Conservation (phyloP, 1,140 invertebrate species). For the Scaptodrosophila lebanonensis region DNA sequence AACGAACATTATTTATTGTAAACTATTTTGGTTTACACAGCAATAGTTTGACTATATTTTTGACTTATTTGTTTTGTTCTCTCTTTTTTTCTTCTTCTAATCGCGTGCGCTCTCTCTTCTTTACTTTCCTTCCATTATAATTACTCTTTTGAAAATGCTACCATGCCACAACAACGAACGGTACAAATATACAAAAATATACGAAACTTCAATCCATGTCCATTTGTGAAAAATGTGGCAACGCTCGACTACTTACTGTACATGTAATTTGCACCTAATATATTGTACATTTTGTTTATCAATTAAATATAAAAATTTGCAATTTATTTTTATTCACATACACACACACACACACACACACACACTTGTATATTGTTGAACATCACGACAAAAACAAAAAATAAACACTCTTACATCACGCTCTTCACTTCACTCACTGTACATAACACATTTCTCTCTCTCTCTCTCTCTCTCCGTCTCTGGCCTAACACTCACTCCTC, state of each 20-base stretch:
- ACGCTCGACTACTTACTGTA: too few species aligned
- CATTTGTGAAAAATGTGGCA: too few species aligned
- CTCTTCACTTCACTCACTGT: constrained; percentile 1
- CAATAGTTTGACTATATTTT: constrained; percentile 21
- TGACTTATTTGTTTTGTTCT: constrained; percentile 26
- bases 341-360: constrained; percentile 15
- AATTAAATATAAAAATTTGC: constrained; percentile 40
- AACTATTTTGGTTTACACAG: constrained; percentile 3
- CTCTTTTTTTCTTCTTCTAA: constrained; percentile 40
- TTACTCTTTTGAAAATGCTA: too few species aligned
- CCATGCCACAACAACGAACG: too few species aligned
- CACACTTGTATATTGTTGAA: neutral
- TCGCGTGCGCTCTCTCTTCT: constrained; percentile 2
- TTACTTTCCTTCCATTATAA: neutral
- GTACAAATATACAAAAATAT: neutral
- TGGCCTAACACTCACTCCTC: neutral
- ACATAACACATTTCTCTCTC: neutral
- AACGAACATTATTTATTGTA: neutral
- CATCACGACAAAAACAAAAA: constrained; percentile 6
- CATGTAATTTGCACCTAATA: constrained; percentile 12
- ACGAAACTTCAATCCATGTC: too few species aligned
- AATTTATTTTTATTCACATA: constrained; percentile 26
- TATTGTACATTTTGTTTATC: constrained; percentile 20
- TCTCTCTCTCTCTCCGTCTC: neutral
- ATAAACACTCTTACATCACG: constrained; percentile 1